Evolutionary conservation across 2,797 vertebrate species (phyloP), one percentile per base, ranked within the genome.

Genomic region (Liasis olivaceus): DNA sequence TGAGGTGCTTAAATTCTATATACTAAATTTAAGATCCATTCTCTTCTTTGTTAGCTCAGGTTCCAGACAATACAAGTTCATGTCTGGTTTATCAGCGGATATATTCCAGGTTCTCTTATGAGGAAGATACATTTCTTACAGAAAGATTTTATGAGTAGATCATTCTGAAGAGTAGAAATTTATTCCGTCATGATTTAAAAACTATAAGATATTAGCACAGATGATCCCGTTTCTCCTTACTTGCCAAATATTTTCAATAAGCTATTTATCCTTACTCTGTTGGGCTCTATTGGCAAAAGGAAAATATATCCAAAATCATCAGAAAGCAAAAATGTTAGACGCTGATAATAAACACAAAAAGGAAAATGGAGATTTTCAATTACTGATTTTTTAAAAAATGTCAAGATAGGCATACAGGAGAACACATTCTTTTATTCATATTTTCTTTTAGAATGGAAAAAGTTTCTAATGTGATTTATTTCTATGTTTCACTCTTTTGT

Each of bases 401-500:
- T 63, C 7, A 90, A 51, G 47, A 28, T 81, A 90, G 88, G 28
- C 87, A 72, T 63, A 66, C 58, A 60, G 22, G 58, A 86, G n/a
- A 93, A 69, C 66, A 93, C 87, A 64, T 92, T 87, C 2, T 2
- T 63, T 93, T 95, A 95, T 93, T 94, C 92, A 93, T 90, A 95
- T 85, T 15, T 93, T 90, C 91, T 93, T 93, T 89, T 77, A 81
- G 24, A 31, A 0, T 0, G 85, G 91, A 96, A 8, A 93, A 93
- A 12, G 20, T 85, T 93, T 93, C 93, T 93, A 96, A 91, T 85
- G 85, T 95, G 91, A 93, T 91, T 91, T 94, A 60, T 11, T 93
- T 62, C 59, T 88, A 89, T 92, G 47, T 51, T 93, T 91, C 47
- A 77, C 91, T 36, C 91, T 95, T 91, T 91, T 94, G 87, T 58